These are phyloP conservation scores for Papilio machaon DNA, from an alignment of 1,140 invertebrate species.

Conservation along the genomic window DNA sequence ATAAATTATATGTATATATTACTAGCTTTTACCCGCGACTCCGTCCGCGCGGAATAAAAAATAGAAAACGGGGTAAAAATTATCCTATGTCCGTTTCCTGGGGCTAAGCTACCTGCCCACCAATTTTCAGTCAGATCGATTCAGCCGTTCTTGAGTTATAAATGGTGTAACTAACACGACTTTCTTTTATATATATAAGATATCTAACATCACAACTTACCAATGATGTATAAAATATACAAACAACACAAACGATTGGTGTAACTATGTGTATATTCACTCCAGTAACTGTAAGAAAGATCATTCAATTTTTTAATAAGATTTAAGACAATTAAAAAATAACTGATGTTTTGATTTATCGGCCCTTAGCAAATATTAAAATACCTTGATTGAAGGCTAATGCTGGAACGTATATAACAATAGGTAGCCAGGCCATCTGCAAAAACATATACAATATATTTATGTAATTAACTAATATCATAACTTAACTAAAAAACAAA, in stretches of 20 bases:
- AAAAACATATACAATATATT: slow-evolving; percentile 57
- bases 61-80: too few relatives aligned
- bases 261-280: slow-evolving; percentile 92
- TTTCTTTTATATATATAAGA: too few relatives aligned
- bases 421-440: slow-evolving; percentile 93
- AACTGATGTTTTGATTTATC: neutral
- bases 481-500: neutral
- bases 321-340: neutral
- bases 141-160: too few relatives aligned
- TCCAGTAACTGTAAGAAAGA: slow-evolving; percentile 88
- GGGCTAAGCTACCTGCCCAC: too few relatives aligned
- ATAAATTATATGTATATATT: neutral
- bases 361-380: neutral
- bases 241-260: slow-evolving; percentile 91
- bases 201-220: slow-evolving; percentile 81
- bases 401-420: slow-evolving; percentile 95
- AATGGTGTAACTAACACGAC: too few relatives aligned
- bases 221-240: slow-evolving; percentile 95
- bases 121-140: too few relatives aligned
- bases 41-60: too few relatives aligned
- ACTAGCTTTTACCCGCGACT: too few relatives aligned
- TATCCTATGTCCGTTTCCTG: too few relatives aligned
- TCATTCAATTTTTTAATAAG: neutral
- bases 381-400: slow-evolving; percentile 93
- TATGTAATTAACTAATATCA: slow-evolving; percentile 18